A percentile compares a stretch with the other conserved stretches of the same genome.
Evolutionary conservation across 2,113 vertebrate genomes (phyloP).

Genomic region (Tyto alba): DNA sequence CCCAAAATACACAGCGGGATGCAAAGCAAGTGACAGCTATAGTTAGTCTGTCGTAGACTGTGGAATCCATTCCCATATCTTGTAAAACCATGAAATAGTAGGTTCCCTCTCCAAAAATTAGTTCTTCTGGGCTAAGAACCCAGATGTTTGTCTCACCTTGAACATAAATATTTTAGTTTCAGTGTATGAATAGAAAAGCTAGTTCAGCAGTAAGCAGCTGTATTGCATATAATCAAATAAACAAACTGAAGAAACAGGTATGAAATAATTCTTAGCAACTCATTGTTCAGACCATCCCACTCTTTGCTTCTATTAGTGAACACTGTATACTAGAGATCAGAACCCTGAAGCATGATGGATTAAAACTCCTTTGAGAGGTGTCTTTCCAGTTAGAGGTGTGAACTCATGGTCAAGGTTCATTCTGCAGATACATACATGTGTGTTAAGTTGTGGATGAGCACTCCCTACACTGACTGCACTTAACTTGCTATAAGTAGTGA

Average conservation of each 20-base stretch:
- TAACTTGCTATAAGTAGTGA: not conserved
- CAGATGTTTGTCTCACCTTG: slow-evolving; percentile 82
- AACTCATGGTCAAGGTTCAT: not conserved
- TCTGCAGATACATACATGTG: not conserved
- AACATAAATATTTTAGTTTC: not conserved
- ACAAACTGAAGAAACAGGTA: not conserved
- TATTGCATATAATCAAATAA: not conserved
- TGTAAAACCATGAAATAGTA: slow-evolving; percentile 84
- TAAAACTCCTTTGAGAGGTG: not conserved
- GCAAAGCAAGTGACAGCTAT: slow-evolving; percentile 81
- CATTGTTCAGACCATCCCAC: not conserved
- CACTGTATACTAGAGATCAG: not conserved
- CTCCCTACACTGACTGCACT: not conserved
- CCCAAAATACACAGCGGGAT: slow-evolving; percentile 90
- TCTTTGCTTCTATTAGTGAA: not conserved
- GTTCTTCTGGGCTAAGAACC: slow-evolving; percentile 82
- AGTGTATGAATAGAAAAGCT: not conserved
- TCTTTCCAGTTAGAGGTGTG: not conserved
- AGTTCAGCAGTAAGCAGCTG: not conserved
- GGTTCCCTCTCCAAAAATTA: slow-evolving; percentile 73
- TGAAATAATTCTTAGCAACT: not conserved
- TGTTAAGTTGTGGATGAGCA: not conserved
- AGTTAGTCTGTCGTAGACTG: slow-evolving; percentile 57
- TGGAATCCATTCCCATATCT: slow-evolving; percentile 66
- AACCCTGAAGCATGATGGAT: not conserved